Conservation (phyloP, 2,888 invertebrate genomes). For the Geophilus truncorum region DNA sequence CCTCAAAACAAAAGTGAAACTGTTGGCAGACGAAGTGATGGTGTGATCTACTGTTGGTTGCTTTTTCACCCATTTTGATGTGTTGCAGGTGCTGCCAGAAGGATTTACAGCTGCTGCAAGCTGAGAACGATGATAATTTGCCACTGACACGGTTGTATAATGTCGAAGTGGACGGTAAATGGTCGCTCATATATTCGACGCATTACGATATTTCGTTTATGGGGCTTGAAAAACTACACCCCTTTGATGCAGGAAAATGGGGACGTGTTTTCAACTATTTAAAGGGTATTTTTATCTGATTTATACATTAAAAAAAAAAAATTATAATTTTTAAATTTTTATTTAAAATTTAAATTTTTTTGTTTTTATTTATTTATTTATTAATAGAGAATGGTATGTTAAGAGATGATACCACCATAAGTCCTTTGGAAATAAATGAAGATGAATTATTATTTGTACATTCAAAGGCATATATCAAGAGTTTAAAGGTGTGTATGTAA, state of each 20-base stretch:
- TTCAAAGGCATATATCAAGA: conserved; percentile 65
- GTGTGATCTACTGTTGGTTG: neutral
- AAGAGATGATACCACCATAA: conserved; percentile 59
- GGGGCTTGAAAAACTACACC: conserved; percentile 77
- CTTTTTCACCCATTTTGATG: neutral
- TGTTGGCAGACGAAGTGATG: neutral
- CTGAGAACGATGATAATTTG: neutral
- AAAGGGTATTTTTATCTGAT: conserved; percentile 44
- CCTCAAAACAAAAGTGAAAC: neutral
- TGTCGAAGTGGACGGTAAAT: conserved; percentile 47
- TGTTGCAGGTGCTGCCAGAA: neutral
- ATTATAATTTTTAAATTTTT: too few species aligned
- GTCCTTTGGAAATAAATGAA: conserved; percentile 65
- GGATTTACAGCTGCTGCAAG: neutral
- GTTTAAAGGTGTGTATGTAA: conserved; percentile 55
- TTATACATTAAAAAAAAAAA: too few species aligned
- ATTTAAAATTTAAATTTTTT: conserved; percentile 47
- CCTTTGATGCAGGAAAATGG: conserved; percentile 86
- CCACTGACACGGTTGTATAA: neutral
- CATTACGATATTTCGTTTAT: conserved; percentile 74
- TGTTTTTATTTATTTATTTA: too few species aligned
- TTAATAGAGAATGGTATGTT: conserved; percentile 60
- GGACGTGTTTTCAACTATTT: conserved; percentile 59
- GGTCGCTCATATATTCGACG: conserved; percentile 73
- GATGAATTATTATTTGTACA: conserved; percentile 72